These are phyloP conservation scores for Entomobrya proxima DNA, from an alignment of 2,888 invertebrate species.

Conservation along the genomic window DNA sequence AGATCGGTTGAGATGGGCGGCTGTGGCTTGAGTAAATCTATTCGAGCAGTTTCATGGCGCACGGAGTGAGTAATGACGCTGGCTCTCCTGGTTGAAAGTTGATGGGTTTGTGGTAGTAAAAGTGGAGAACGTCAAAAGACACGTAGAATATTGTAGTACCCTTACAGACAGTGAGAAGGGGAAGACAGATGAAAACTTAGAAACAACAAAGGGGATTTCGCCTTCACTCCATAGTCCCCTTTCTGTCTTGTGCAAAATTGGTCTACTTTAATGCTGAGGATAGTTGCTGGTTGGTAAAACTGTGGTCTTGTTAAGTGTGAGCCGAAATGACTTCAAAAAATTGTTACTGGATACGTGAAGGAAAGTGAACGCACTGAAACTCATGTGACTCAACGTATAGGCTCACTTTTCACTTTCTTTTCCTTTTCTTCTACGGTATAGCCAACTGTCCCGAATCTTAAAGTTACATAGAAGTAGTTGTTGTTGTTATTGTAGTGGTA, in stretches of 20 bases:
- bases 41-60: not conserved
- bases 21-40: not conserved
- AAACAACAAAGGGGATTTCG: conserved; percentile 24
- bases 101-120: not conserved
- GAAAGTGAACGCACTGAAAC: conserved; percentile 7
- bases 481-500: too few relatives aligned
- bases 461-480: too few relatives aligned
- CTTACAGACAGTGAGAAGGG: not conserved
- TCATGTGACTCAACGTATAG: not conserved
- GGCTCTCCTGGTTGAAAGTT: not conserved
- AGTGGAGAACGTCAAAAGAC: conserved; percentile 20
- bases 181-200: conserved; percentile 28
- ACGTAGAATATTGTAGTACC: not conserved
- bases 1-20: not conserved
- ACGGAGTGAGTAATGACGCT: not conserved
- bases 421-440: not conserved
- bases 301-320: conserved; percentile 14
- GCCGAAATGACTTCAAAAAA: not conserved
- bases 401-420: conserved; percentile 25
- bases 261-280: conserved; percentile 8
- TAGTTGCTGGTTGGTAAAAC: conserved; percentile 2
- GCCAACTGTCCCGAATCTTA: conserved; percentile 35
- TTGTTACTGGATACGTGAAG: conserved; percentile 2
- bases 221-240: not conserved
- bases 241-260: conserved; percentile 2